phyloP scores from a whole-genome alignment of 1,140 invertebrate genomes.

The Tetragnatha versicolor region DNA sequence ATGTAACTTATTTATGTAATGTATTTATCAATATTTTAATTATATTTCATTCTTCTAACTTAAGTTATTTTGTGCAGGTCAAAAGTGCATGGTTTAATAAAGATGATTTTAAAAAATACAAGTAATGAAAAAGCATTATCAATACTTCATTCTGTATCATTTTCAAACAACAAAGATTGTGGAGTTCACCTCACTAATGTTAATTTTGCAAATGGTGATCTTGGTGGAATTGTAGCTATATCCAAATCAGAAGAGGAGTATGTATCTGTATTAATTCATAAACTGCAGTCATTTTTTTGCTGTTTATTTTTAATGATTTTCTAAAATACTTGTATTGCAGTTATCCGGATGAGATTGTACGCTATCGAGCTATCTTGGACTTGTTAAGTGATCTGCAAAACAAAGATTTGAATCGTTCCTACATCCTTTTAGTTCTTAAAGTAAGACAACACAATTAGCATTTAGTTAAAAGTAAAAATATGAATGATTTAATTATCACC shows the following conservation, averaged over 20 bases:
- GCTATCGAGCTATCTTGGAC: slow-evolving; percentile 25
- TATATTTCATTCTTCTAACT: background rate
- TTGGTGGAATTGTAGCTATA: slow-evolving; percentile 19
- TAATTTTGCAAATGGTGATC: slow-evolving; percentile 31
- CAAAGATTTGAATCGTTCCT: slow-evolving; percentile 37
- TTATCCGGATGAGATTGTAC: background rate
- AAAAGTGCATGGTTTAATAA: slow-evolving; percentile 23
- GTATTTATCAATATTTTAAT: too few species aligned
- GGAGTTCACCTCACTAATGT: slow-evolving; percentile 19
- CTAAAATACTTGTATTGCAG: slow-evolving; percentile 29
- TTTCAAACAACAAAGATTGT: slow-evolving; percentile 7
- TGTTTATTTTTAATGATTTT: too few species aligned
- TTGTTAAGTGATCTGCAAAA: slow-evolving; percentile 32
- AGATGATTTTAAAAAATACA: slow-evolving; percentile 2
- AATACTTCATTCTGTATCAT: slow-evolving; percentile 19
- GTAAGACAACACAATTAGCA: slow-evolving; percentile 5
- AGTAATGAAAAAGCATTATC: slow-evolving; percentile 12
- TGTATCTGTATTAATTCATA: slow-evolving; percentile 13
- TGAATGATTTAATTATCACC: too few species aligned
- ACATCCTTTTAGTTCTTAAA: slow-evolving; percentile 30
- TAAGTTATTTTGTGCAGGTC: background rate
- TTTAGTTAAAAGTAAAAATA: too few species aligned
- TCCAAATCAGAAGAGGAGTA: slow-evolving; percentile 27
- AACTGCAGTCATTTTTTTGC: too few species aligned
- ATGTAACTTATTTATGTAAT: too few species aligned